Conservation (phyloP, 2,797 vertebrate genomes). For the Fratercula arctica region DNA sequence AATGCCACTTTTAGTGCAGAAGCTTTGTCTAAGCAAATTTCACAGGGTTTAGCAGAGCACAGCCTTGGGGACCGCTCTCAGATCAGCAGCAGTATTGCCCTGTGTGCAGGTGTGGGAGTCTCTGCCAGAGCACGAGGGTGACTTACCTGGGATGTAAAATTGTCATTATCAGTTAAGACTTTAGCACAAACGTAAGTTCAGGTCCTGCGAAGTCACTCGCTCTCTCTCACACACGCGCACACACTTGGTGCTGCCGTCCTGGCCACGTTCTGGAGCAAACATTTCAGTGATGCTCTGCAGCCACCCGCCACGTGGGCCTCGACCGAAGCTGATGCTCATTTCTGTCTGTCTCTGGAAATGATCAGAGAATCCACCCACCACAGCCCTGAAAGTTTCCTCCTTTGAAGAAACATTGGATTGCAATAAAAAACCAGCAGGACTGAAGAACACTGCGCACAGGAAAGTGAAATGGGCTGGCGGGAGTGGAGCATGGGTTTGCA, state of each 20-base stretch:
- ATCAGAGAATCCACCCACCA: not conserved
- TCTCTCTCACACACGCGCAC: not conserved
- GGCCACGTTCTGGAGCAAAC: not conserved
- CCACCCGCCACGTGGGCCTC: not conserved
- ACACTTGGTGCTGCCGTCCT: not conserved
- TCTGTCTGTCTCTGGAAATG: not conserved
- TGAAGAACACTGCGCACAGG: not conserved
- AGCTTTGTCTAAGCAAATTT: not conserved
- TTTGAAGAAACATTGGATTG: not conserved
- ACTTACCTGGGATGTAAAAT: not conserved
- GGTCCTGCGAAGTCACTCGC: not conserved
- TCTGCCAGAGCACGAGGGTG: not conserved
- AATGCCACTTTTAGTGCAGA: slow-evolving; percentile 10
- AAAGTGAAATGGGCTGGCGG: not conserved
- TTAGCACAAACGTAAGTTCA: not conserved
- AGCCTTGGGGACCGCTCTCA: not conserved
- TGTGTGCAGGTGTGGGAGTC: not conserved
- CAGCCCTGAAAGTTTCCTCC: not conserved
- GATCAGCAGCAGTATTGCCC: not conserved
- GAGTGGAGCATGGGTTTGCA: not conserved
- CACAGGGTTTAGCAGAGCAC: not conserved
- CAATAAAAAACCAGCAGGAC: not conserved
- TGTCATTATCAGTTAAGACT: not conserved
- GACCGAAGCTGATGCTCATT: not conserved
- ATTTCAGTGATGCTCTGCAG: not conserved